phyloP scores from a whole-genome alignment of 1,140 invertebrate genomes.

The Brachionus paranguensis region DNA sequence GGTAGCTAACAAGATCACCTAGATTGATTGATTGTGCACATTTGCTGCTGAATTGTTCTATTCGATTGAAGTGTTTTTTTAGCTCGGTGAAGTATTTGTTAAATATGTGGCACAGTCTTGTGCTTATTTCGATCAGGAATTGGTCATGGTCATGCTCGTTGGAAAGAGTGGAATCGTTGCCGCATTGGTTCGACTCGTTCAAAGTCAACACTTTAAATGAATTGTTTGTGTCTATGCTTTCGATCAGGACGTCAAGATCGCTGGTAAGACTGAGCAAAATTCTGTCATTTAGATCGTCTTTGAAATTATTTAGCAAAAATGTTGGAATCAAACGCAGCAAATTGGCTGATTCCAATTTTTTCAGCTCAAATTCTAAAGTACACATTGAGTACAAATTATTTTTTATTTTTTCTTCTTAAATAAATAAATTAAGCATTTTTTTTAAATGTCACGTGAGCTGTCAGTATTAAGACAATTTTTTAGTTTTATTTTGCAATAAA shows the following conservation, averaged over 20 bases:
- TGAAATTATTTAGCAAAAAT: conserved; percentile 16
- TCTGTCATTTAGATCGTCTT: conserved; percentile 14
- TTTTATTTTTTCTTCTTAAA: too few species aligned
- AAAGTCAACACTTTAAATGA: background rate
- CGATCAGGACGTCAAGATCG: background rate
- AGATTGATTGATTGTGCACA: background rate
- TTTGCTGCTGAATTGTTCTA: background rate
- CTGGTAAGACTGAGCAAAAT: background rate
- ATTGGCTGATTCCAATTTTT: background rate
- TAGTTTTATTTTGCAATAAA: too few species aligned
- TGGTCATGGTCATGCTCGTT: background rate
- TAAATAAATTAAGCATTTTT: background rate
- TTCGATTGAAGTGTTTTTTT: background rate
- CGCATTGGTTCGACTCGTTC: background rate
- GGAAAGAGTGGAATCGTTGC: background rate
- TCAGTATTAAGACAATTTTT: too few species aligned
- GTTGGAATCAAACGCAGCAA: background rate
- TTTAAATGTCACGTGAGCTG: background rate
- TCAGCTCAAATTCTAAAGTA: background rate
- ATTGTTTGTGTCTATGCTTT: conserved; percentile 9
- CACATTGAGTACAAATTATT: background rate
- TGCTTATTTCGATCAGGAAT: background rate
- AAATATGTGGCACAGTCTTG: background rate
- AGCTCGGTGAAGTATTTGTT: background rate
- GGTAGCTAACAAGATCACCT: background rate